phyloP scores from a whole-genome alignment of 2,113 vertebrate species.

The Seriola quinqueradiata region DNA sequence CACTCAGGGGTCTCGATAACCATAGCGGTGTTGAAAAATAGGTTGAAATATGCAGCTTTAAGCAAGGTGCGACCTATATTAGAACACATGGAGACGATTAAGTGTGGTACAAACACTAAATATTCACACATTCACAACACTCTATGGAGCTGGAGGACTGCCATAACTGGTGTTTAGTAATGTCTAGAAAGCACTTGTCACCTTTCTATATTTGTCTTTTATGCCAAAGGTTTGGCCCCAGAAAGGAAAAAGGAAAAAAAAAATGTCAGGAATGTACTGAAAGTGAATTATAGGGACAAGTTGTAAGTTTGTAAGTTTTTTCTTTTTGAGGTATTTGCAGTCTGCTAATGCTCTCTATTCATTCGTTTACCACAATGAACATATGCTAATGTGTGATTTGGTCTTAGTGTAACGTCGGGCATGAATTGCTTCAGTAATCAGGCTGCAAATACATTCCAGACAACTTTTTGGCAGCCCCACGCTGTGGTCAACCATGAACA shows the following conservation, averaged over 20 bases:
- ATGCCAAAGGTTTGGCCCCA: slow-evolving; percentile 8
- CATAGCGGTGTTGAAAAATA: slow-evolving; percentile 46
- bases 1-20: slow-evolving; percentile 57
- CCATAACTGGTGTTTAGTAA: slow-evolving; percentile 40
- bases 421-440: slow-evolving; percentile 37
- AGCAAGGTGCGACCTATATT: slow-evolving; percentile 58
- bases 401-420: background rate
- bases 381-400: background rate
- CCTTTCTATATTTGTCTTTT: slow-evolving; percentile 39
- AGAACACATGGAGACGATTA: slow-evolving; percentile 70
- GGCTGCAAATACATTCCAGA: slow-evolving; percentile 48
- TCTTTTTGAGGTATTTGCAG: background rate
- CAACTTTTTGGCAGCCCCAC: slow-evolving; percentile 40
- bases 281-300: background rate
- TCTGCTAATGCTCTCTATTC: slow-evolving; percentile 3
- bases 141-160: slow-evolving; percentile 38
- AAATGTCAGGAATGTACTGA: background rate
- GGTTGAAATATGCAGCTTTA: slow-evolving; percentile 38
- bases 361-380: background rate
- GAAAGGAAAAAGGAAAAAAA: background rate
- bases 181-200: slow-evolving; percentile 60
- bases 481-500: slow-evolving; percentile 47
- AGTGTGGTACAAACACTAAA: slow-evolving; percentile 42
- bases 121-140: slow-evolving; percentile 65
- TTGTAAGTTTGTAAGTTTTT: background rate